phyloP scores from a whole-genome alignment of 2,888 invertebrate genomes.

The Athalia circularis region DNA sequence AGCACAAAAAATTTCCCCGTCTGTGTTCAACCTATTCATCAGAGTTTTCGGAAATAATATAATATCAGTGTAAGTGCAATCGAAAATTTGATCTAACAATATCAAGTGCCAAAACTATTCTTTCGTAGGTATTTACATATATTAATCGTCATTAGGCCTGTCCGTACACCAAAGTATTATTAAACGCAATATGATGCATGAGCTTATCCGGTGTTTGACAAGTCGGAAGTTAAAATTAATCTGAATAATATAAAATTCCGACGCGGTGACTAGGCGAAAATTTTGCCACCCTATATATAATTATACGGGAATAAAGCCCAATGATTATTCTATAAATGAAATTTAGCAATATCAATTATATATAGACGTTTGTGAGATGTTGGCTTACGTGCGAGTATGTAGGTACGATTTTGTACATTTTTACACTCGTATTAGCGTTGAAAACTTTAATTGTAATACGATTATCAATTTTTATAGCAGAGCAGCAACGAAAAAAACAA shows the following conservation, averaged over 20 bases:
- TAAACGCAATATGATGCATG: neutral
- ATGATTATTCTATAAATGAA: slow-evolving; percentile 32
- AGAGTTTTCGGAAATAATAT: slow-evolving; percentile 50
- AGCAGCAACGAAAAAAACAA: slow-evolving; percentile 14
- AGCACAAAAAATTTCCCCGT: no score
- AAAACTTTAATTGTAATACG: slow-evolving; percentile 5
- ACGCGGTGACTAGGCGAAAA: neutral
- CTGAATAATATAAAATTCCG: neutral
- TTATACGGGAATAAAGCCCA: slow-evolving; percentile 22
- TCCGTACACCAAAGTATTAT: slow-evolving; percentile 1
- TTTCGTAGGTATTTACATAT: slow-evolving; percentile 52
- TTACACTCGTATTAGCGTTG: slow-evolving; percentile 47
- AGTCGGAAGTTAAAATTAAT: neutral
- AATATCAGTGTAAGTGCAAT: slow-evolving; percentile 63
- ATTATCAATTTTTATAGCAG: slow-evolving; percentile 35
- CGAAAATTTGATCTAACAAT: slow-evolving; percentile 61
- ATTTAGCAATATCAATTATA: slow-evolving; percentile 4
- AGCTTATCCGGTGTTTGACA: neutral
- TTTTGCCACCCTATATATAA: neutral
- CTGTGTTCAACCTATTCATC: slow-evolving; percentile 10
- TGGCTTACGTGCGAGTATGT: slow-evolving; percentile 17
- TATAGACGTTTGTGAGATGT: slow-evolving; percentile 29
- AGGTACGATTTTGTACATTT: slow-evolving; percentile 65
- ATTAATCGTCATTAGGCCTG: slow-evolving; percentile 21
- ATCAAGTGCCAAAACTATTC: slow-evolving; percentile 70